phyloP scores from a whole-genome alignment of 2,888 invertebrate species.

The Miltochrista miniata region DNA sequence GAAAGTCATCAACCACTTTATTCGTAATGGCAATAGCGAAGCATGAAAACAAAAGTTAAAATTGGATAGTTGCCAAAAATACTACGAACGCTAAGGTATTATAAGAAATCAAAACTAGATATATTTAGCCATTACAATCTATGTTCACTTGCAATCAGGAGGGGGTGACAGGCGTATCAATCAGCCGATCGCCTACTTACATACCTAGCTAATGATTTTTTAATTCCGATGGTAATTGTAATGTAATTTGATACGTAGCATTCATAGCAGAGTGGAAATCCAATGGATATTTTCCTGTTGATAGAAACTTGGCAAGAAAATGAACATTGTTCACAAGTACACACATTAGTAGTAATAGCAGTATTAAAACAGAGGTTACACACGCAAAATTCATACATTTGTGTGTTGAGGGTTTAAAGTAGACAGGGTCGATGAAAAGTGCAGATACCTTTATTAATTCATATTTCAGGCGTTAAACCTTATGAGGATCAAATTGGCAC shows the following conservation, averaged over 20 bases:
- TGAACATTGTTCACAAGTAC: constrained; percentile 4
- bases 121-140: background rate
- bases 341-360: too few species aligned
- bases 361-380: too few species aligned
- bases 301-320: constrained; percentile 36
- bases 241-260: constrained; percentile 31
- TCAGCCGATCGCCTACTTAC: background rate
- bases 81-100: constrained; percentile 42
- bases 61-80: constrained; percentile 56
- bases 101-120: constrained; percentile 21
- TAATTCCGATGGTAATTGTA: constrained; percentile 27
- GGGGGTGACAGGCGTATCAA: background rate
- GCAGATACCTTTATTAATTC: too few species aligned
- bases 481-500: too few species aligned
- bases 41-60: constrained; percentile 50
- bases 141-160: constrained; percentile 3
- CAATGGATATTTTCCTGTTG: constrained; percentile 25
- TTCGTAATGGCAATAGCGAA: too few species aligned
- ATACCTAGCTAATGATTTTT: constrained; percentile 11
- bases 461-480: too few species aligned
- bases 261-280: background rate
- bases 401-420: too few species aligned
- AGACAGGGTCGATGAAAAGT: too few species aligned
- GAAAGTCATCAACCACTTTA: too few species aligned
- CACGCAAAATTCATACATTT: too few species aligned